Base-by-base conservation (phyloP, 2,888 invertebrate genomes). In the Spodoptera exigua region DNA sequence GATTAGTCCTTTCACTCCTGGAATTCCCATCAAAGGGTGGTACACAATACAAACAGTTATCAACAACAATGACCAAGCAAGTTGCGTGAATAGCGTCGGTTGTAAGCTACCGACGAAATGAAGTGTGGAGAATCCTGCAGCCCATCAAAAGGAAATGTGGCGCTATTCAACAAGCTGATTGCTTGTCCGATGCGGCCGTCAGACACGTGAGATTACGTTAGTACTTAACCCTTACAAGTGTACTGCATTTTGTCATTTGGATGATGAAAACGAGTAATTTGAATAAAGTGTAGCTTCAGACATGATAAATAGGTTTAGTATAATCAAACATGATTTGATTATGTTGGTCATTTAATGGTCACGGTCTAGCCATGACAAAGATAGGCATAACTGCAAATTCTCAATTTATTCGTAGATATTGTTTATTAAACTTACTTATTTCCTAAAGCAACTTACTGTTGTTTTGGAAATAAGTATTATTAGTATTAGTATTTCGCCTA, bases 1-100 rank as follows among this genome's bases (percentile, higher is more conserved):
- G 89, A 93, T 92, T 90, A 88, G 86, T 88, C 87, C 90, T 89
- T 91, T 90, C 87, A 89, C 90, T 90, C 87, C 91, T 87, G 88
- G 89, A 85, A 88, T 89, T 89, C 81, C 76, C 81, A 84, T 86
- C 81, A 81, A 80, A 84, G 79, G 87, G 84, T 84, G 82, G 79
- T 59, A 79, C 79, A 85, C 81, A 86, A 88, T 85, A 87, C 84
- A 90, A 89, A 90, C 88, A 90, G 90, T 91, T 90, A 92, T 89
- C 89, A 91, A 89, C 86, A 84, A 83, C 84, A 88, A 88, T 93
- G 93, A 94, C 90, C 78, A 52, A 53, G 92, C 93, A 90, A 78
- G 77, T 88, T 86, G 67, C 66, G 61, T 88, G 82, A 88, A 90
- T 85, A 86, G 82, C 63, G 49, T 41, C 68, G 73, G 68, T 61